phyloP scores from a whole-genome alignment of 1,140 invertebrate genomes.

The Pseudomyrmex concolor region DNA sequence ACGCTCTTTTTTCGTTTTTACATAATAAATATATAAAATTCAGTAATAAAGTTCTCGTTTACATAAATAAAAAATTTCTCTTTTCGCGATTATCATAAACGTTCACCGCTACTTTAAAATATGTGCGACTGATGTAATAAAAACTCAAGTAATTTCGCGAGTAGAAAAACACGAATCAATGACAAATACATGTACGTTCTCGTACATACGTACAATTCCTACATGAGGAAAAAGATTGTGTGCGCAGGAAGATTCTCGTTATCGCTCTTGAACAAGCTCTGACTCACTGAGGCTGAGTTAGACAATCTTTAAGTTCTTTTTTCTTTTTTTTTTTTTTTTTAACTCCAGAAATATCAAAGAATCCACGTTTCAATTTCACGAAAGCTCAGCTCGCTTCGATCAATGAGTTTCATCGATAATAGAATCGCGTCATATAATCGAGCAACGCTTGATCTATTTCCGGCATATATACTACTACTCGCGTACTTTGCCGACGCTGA shows the following conservation, averaged over 20 bases:
- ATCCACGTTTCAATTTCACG: background rate
- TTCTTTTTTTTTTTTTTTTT: background rate
- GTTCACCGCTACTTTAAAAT: too few species aligned
- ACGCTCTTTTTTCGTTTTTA: too few species aligned
- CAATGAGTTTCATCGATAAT: constrained; percentile 47
- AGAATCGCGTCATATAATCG: constrained; percentile 22
- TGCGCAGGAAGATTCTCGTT: constrained; percentile 69
- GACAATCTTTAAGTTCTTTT: background rate
- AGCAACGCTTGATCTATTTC: constrained; percentile 45
- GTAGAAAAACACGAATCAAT: background rate
- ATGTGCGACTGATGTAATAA: too few species aligned
- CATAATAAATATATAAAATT: too few species aligned
- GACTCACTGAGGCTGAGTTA: constrained; percentile 44
- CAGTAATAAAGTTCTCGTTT: too few species aligned
- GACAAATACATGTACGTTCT: background rate
- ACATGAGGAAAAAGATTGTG: constrained; percentile 45
- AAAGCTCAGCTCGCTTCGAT: constrained; percentile 3
- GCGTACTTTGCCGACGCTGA: background rate
- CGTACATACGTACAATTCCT: background rate
- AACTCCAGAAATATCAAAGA: background rate
- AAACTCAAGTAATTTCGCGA: too few species aligned
- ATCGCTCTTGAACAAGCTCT: constrained; percentile 56
- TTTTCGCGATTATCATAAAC: background rate
- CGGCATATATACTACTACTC: background rate
- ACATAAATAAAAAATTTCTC: too few species aligned